A percentile compares a stretch with the other conserved stretches of the same genome.
Conservation (phyloP, 2,113 vertebrate genomes). For the Pavo muticus region DNA sequence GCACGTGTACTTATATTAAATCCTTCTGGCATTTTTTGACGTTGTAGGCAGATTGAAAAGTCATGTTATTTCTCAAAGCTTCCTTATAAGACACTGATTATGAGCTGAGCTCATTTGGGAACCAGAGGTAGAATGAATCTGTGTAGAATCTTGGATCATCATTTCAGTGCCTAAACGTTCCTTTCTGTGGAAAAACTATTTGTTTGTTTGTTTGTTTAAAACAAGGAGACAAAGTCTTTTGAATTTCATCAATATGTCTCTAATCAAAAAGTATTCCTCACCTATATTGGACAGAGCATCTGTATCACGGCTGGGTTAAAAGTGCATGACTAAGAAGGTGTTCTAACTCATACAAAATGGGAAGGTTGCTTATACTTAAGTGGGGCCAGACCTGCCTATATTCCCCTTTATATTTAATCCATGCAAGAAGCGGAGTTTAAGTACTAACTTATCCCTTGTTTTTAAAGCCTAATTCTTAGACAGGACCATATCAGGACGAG, state of each 20-base stretch:
- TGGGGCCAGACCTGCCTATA: neutral
- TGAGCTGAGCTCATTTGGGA: constrained; percentile 11
- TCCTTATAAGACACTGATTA: constrained; percentile 16
- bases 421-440: neutral
- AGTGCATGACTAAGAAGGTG: neutral
- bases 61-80: neutral
- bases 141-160: neutral
- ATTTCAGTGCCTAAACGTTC: neutral
- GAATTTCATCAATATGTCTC: neutral
- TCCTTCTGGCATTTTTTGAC: constrained; percentile 34
- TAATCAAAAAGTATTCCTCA: neutral
- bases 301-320: rapidly evolving
- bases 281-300: neutral
- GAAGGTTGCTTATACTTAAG: too few relatives aligned
- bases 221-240: neutral
- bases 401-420: neutral
- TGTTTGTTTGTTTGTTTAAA: neutral
- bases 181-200: neutral
- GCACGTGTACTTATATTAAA: neutral
- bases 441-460: neutral
- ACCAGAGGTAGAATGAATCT: constrained; percentile 5
- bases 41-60: constrained; percentile 25
- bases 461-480: neutral
- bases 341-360: neutral
- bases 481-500: neutral